phyloP scores from a whole-genome alignment of 2,113 vertebrate species.

The Cyprinus carpio region DNA sequence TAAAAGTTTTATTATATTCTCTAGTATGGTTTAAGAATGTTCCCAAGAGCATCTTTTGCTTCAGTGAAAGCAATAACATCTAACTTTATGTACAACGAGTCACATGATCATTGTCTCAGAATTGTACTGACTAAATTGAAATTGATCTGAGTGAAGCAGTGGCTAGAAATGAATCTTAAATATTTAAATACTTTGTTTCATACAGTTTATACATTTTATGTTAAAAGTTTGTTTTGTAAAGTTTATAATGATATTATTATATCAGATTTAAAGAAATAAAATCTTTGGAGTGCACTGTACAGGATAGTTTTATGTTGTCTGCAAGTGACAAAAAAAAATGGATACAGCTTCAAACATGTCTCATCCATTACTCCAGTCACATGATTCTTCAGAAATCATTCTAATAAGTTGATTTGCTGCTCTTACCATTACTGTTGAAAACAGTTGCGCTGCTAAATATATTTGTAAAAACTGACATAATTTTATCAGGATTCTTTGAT shows the following conservation, averaged over 20 bases:
- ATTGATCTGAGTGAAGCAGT: background rate
- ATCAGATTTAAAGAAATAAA: too few species aligned
- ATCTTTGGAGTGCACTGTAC: too few species aligned
- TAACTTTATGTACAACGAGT: background rate
- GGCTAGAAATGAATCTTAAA: background rate
- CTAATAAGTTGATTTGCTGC: background rate
- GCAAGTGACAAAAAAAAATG: too few species aligned
- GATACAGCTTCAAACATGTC: too few species aligned
- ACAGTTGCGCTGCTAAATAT: background rate
- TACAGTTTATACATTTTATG: background rate
- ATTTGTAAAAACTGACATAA: background rate
- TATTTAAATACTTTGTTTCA: background rate
- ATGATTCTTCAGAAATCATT: background rate
- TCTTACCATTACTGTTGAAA: background rate
- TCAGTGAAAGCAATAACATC: background rate
- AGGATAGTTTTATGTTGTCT: too few species aligned
- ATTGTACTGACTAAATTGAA: background rate
- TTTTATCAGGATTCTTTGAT: background rate
- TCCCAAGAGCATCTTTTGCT: background rate
- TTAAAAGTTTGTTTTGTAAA: too few species aligned
- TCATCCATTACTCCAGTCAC: background rate
- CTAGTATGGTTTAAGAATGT: background rate
- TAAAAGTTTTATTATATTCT: too few species aligned
- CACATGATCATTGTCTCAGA: background rate
- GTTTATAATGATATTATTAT: too few species aligned